These are phyloP conservation scores for Scolopax mira DNA, from an alignment of 2,113 vertebrate species.

Conservation along the genomic window DNA sequence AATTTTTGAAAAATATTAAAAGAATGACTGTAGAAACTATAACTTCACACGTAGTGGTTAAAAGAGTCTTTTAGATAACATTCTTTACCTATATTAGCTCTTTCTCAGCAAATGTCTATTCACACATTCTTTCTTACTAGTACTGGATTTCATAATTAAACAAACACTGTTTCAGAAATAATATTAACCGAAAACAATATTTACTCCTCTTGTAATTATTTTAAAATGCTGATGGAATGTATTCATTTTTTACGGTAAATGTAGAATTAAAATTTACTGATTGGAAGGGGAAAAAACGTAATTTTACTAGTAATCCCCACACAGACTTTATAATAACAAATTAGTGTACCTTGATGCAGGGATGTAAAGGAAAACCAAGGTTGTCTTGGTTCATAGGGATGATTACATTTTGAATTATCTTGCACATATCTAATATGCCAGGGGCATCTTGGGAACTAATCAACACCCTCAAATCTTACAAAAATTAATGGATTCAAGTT, in stretches of 20 bases:
- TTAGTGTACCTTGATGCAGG: background rate
- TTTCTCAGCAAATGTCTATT: background rate
- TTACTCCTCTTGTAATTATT: background rate
- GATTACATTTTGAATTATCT: background rate
- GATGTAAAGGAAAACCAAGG: background rate
- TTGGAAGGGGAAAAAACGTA: background rate
- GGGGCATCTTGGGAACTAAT: background rate
- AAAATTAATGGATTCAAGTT: background rate
- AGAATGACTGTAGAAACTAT: background rate
- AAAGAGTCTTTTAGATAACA: background rate
- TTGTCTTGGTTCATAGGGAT: background rate
- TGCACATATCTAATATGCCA: background rate
- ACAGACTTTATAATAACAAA: background rate
- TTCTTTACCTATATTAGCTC: background rate
- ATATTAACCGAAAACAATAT: background rate
- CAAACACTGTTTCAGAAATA: background rate
- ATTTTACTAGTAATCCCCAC: background rate
- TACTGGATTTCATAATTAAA: background rate
- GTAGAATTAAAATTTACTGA: background rate
- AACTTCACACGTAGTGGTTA: background rate
- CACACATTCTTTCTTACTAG: background rate
- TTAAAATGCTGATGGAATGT: background rate
- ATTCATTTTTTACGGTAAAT: background rate
- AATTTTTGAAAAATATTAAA: background rate
- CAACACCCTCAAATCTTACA: background rate